Conservation (phyloP, 2,888 invertebrate genomes). For the Antheraea yamamai region DNA sequence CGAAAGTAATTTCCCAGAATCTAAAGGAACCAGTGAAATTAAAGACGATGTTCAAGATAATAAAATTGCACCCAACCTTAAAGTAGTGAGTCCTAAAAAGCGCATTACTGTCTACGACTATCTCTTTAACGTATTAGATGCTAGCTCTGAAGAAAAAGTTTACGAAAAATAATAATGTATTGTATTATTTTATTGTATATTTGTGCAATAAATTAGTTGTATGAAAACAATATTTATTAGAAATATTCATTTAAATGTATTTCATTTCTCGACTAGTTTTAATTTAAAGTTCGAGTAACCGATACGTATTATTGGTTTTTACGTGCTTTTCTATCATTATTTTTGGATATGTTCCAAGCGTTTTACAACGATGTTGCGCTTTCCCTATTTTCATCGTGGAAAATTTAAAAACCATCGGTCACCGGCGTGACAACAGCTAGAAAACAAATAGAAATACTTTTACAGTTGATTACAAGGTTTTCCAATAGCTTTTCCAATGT, state of each 20-base stretch:
- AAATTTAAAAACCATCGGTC: conserved; percentile 82
- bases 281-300: conserved; percentile 41
- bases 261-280: conserved; percentile 32
- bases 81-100: conserved; percentile 21
- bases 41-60: conserved; percentile 24
- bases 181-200: background rate
- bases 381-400: conserved; percentile 81
- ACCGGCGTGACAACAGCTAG: conserved; percentile 78
- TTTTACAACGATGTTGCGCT: conserved; percentile 76
- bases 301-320: conserved; percentile 65
- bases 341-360: conserved; percentile 72
- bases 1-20: background rate
- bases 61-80: conserved; percentile 20
- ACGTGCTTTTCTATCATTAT: conserved; percentile 72
- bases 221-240: background rate
- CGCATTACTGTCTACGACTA: conserved; percentile 25
- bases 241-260: conserved; percentile 23
- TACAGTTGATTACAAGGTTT: conserved; percentile 77
- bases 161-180: conserved; percentile 16
- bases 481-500: conserved; percentile 1
- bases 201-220: background rate
- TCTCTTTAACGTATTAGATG: conserved; percentile 21
- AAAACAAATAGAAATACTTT: conserved; percentile 76
- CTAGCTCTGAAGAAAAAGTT: conserved; percentile 18
- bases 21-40: conserved; percentile 13